Percentiles rank a stretch among this genome's conserved stretches.
Conservation (phyloP, 23 tunicate genomes). For the Diplosoma virens region DNA sequence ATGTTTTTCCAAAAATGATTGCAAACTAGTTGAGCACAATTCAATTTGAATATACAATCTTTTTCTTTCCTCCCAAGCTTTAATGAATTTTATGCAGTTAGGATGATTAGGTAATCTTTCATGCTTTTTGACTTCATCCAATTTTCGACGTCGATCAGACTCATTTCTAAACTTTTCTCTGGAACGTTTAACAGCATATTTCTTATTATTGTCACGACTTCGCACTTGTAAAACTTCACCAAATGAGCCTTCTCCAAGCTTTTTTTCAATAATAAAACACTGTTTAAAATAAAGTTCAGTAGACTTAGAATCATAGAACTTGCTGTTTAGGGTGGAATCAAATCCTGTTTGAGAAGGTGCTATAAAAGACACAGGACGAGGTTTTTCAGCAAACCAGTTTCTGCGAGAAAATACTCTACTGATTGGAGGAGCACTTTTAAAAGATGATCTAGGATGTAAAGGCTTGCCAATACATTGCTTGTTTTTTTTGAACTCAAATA, state of each 20-base stretch:
- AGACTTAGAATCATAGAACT: slow-evolving; percentile 61
- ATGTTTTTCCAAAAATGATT: slow-evolving; percentile 45
- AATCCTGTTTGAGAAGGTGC: slow-evolving; percentile 17
- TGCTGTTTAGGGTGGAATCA: slow-evolving; percentile 55
- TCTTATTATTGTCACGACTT: slow-evolving; percentile 43
- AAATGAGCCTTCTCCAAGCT: slow-evolving; percentile 84
- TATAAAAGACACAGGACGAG: slow-evolving; percentile 79
- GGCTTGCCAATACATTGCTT: slow-evolving; percentile 2
- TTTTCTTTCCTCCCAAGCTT: slow-evolving; percentile 95
- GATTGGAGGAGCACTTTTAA: slow-evolving; percentile 87
- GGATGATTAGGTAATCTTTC: slow-evolving; percentile 73
- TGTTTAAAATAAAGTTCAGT: slow-evolving; percentile 85
- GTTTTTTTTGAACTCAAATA: slow-evolving; percentile 49
- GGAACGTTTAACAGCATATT: slow-evolving; percentile 76
- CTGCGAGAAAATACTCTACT: slow-evolving; percentile 77
- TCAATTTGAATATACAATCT: slow-evolving; percentile 84
- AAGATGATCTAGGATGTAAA: slow-evolving; percentile 53
- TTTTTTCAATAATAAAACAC: slow-evolving; percentile 75
- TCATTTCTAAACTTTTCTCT: slow-evolving; percentile 76
- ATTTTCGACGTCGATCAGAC: slow-evolving; percentile 63
- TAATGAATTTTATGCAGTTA: slow-evolving; percentile 71
- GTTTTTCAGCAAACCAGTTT: slow-evolving; percentile 64
- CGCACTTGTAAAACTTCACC: slow-evolving; percentile 81
- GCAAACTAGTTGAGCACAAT: slow-evolving; percentile 66
- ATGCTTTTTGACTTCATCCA: slow-evolving; percentile 78